Percentiles rank a stretch among this genome's conserved stretches.
phyloP scores from a whole-genome alignment of 2,113 vertebrate species.

The Mirza zaza region DNA sequence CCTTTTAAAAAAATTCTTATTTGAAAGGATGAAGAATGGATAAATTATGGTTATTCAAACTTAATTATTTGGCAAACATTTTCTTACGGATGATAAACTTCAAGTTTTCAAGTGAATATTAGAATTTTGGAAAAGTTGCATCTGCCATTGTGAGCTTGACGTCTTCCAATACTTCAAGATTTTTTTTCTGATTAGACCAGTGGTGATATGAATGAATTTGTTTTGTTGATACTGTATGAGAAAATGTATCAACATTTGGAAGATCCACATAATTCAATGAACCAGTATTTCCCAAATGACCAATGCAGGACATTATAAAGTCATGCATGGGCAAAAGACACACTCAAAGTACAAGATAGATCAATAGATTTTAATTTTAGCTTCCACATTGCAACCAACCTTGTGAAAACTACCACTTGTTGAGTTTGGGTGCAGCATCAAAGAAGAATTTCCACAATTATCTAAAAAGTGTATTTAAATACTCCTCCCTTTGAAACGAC shows the following conservation, averaged over 20 bases:
- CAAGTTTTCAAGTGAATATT: neutral
- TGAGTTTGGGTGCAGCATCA: neutral
- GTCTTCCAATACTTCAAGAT: neutral
- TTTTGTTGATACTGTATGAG: neutral
- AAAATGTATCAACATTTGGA: neutral
- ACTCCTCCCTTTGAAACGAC: neutral
- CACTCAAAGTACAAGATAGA: neutral
- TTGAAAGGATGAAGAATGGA: neutral
- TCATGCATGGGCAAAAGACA: neutral
- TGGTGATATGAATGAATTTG: neutral
- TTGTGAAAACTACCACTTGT: neutral
- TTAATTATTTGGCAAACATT: neutral
- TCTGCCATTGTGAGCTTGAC: neutral
- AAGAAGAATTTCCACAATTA: neutral
- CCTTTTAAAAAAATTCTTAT: neutral
- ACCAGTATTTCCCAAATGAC: neutral
- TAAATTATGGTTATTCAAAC: neutral
- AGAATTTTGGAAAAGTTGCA: neutral
- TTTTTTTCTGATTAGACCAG: neutral
- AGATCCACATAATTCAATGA: neutral
- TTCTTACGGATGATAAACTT: neutral
- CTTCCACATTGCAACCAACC: neutral
- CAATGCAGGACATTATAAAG: neutral
- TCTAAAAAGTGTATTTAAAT: neutral
- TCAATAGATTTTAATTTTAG: conserved; percentile 14